Base-by-base conservation (phyloP, 1,140 invertebrate species). In the Aphelinus certus region DNA sequence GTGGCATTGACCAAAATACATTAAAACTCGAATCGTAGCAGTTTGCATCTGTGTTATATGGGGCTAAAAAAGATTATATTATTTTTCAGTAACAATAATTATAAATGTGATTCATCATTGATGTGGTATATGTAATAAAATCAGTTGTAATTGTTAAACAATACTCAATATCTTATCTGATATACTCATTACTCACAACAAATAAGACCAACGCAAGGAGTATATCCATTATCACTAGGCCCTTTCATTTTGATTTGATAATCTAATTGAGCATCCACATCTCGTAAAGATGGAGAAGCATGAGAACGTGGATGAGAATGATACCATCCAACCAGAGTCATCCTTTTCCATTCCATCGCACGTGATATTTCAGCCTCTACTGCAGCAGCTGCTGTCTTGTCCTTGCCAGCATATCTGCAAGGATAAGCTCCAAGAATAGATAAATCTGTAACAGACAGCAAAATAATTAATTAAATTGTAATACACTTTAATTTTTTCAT, bases 221-320 rank as follows among this genome's bases (percentile, higher is more conserved):
- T 94, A 81, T 98, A 98, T 26, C 92, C 94, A 77, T 94, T 93
- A 88, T 97, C 95, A 73, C 92, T 94, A 4, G 92, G 91, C 1
- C 96, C 96, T 81, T 96, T 95, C 94, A 98, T 95, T 84, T 93
- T 94, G 64, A 98, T 94, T 89, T 99, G 95, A 89, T 98, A 97
- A 80, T 97, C 96, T 71, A 98, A 88, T 85, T 98, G 97, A 76
- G 94, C 92, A 82, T 97, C 95, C 76, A 97, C 94, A 85, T 98
- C 97, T 61, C 95, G 89, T 1, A 98, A 87, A 26, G 95, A 96
- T 7, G 96, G 96, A 76, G 96, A 94, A 7, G 96, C 94, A 77
- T 94, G 92, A 75, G 95, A 94, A 58, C 93, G 91, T 1, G 96
- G 96, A 89, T 98, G 97, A n/a, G 95, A 97, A 84, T 98, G 97